Evolutionary conservation across 2,113 vertebrate genomes (phyloP).

Genomic region (Lonchura striata): DNA sequence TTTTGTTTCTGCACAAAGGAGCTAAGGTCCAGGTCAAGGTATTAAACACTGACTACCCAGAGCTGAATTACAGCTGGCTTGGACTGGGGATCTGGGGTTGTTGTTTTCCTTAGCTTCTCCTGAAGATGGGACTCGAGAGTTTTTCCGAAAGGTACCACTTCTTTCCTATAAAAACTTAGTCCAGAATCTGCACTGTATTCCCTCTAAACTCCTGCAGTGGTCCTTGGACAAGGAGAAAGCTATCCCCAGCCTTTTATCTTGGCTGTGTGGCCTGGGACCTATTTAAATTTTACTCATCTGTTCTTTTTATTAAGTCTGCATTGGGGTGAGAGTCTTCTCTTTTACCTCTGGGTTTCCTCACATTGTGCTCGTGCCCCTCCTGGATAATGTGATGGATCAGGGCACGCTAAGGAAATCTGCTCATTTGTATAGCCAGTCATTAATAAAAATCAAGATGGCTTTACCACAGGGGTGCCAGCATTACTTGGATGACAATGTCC

Average conservation of each 20-base stretch:
- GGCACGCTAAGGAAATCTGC: slow-evolving; percentile 17
- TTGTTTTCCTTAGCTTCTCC: background rate
- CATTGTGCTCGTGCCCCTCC: background rate
- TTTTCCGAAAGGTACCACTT: background rate
- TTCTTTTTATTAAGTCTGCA: background rate
- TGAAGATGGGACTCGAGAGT: background rate
- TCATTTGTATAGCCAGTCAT: slow-evolving; percentile 57
- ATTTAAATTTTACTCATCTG: background rate
- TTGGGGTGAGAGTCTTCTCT: background rate
- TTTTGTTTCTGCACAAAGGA: background rate
- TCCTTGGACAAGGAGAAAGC: slow-evolving; percentile 40
- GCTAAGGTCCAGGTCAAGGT: background rate
- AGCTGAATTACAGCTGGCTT: background rate
- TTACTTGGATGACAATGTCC: slow-evolving; percentile 62
- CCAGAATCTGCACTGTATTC: background rate
- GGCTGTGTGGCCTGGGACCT: background rate
- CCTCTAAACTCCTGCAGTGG: background rate
- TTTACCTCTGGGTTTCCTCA: background rate
- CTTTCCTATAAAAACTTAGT: background rate
- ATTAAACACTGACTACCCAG: background rate
- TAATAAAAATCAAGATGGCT: slow-evolving; percentile 69
- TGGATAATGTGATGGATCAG: slow-evolving; percentile 3
- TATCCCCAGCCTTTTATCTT: background rate
- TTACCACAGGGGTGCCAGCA: slow-evolving; percentile 56
- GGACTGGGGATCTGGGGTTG: background rate